A percentile compares a stretch with the other conserved stretches of the same genome.
Conservation (phyloP, 2,113 vertebrate genomes). For the Macheiramphus alcinus region DNA sequence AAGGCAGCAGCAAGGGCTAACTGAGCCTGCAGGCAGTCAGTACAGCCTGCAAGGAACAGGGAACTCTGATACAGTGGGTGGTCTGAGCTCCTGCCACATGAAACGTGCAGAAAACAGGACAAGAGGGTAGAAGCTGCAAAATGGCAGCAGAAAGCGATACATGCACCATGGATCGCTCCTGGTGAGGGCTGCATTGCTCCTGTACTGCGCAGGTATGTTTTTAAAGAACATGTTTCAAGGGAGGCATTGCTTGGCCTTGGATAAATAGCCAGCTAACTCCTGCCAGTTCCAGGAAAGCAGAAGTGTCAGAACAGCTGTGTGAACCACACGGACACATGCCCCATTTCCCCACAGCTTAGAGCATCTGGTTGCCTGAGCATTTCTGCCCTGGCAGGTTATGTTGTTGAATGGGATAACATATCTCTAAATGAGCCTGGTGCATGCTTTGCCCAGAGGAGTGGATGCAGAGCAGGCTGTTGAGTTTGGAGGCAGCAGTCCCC, state of each 20-base stretch:
- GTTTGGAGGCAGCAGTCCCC: not conserved
- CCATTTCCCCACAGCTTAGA: not conserved
- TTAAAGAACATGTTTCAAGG: not conserved
- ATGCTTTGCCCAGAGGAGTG: not conserved
- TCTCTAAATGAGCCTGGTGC: not conserved
- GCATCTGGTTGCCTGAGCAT: not conserved
- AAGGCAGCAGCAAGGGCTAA: not conserved
- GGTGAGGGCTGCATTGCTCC: not conserved
- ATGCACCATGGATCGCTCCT: not conserved
- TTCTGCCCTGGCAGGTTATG: not conserved
- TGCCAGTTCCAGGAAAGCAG: not conserved
- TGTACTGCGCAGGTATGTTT: not conserved
- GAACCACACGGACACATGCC: fast-evolving
- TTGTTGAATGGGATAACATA: not conserved
- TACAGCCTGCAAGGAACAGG: not conserved
- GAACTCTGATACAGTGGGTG: not conserved
- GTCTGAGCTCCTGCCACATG: not conserved
- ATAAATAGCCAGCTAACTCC: not conserved
- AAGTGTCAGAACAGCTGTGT: not conserved
- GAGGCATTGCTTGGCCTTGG: not conserved
- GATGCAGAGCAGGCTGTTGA: not conserved
- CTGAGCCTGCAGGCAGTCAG: not conserved
- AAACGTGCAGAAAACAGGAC: not conserved
- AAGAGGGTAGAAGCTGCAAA: not conserved
- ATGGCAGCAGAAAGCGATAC: fast-evolving